Evolutionary conservation across 2,797 vertebrate species (phyloP), one percentile per base, ranked within the genome.

Genomic region (Cottoperca gobio): DNA sequence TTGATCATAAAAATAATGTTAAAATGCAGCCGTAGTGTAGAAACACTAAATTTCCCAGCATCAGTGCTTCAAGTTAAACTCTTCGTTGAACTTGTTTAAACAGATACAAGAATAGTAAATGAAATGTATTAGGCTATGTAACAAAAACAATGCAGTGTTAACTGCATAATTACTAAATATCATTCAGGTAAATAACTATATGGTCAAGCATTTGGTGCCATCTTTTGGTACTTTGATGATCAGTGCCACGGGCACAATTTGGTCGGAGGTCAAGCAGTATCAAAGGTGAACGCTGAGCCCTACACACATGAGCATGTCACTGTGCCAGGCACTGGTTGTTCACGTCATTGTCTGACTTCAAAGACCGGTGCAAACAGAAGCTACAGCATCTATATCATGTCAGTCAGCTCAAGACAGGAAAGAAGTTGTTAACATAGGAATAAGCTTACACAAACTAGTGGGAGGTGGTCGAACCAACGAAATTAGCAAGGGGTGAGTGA

Each of bases 361-460:
- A 66, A 33, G 3, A 54, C 17, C 33, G 57, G 49, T 6, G 17
- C 28, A 39, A 46, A 52, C 21, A 26, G 26, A 23, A 54, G 37
- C 45, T 45, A 28, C 37, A n/a, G 39, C 39, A 43, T 70, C 28
- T 19, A 21, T 1, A 31, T 49, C 28, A 43, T 8, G 3, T 21
- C 21, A 54, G 28, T 11, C 5, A 46, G 11, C 14, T 46, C 5
- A 43, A 61, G 3, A 17, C 19, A n/a, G n/a, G 35, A 12, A 58
- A 39, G 62, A 52, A 21, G 6, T 19, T 72, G 52, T 65, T 78
- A 37, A 54, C n/a, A 21, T 16, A 33, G 14, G 26, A 45, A 11
- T 21, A 40, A 43, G 16, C 17, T 0, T 28, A 14, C 14, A 42
- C 26, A 67, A 23, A 42, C 53, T 48, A 49, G 43, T 1, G 43